Percentiles rank a stretch among this genome's conserved stretches.
Conservation (phyloP, 1,140 invertebrate species). For the Sycophaga agraensis region DNA sequence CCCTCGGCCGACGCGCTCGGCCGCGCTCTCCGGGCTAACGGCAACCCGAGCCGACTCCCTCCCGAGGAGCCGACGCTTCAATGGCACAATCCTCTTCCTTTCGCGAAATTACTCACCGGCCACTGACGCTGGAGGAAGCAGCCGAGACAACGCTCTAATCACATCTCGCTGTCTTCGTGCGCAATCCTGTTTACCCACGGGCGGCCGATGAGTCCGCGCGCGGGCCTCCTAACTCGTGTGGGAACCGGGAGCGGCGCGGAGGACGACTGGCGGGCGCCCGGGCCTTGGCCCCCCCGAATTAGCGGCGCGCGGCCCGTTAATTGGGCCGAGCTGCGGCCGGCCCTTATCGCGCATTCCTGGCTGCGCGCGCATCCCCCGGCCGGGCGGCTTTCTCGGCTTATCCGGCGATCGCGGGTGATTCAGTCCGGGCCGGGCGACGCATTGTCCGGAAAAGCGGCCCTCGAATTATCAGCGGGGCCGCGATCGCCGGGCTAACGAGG, state of each 20-base stretch:
- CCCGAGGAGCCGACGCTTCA: too few species aligned
- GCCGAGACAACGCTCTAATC: too few species aligned
- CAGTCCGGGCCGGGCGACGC: neutral
- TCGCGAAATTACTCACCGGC: too few species aligned
- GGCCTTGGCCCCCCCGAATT: constrained; percentile 7
- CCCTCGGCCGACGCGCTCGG: too few species aligned
- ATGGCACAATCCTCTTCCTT: too few species aligned
- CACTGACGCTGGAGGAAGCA: too few species aligned
- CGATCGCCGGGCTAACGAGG: neutral
- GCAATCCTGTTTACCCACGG: too few species aligned
- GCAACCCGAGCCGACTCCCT: too few species aligned
- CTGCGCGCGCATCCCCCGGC: neutral
- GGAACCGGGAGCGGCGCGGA: neutral
- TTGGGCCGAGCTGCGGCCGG: neutral
- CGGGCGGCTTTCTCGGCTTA: too few species aligned
- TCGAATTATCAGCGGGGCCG: neutral
- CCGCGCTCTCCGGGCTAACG: too few species aligned
- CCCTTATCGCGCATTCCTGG: constrained; percentile 19
- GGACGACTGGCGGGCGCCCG: neutral
- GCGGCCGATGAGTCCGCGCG: neutral
- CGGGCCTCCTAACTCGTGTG: neutral
- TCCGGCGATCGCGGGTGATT: neutral
- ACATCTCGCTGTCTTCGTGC: too few species aligned
- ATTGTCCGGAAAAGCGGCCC: neutral
- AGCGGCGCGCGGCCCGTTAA: constrained; percentile 12